A percentile compares a stretch with the other conserved stretches of the same genome.
phyloP scores from a whole-genome alignment of 2,797 vertebrate genomes.

The Sebastes kiyomatsui region DNA sequence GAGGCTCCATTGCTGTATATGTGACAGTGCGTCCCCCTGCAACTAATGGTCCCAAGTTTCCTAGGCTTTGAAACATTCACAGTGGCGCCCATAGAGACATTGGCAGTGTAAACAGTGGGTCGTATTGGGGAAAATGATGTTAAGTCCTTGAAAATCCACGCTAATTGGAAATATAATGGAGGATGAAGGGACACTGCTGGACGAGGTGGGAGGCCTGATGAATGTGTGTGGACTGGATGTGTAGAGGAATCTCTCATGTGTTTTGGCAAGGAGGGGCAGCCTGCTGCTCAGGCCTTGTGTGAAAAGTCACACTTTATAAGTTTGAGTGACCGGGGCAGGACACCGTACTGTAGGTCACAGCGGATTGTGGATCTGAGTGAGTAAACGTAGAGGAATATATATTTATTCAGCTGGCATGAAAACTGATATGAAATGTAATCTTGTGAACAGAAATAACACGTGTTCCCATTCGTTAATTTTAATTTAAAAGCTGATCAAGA shows the following conservation, averaged over 20 bases:
- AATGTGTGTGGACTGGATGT: slow-evolving; percentile 57
- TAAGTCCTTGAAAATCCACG: slow-evolving; percentile 66
- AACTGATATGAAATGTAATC: background rate
- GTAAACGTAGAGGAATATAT: background rate
- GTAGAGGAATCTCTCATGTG: slow-evolving; percentile 47
- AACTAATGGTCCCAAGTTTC: slow-evolving; percentile 47
- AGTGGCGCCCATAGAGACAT: slow-evolving; percentile 46
- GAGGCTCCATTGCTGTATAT: slow-evolving; percentile 19
- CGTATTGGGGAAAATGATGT: slow-evolving; percentile 46
- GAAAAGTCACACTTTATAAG: slow-evolving; percentile 54
- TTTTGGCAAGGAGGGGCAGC: slow-evolving; percentile 44
- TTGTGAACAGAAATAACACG: background rate
- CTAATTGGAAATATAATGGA: slow-evolving; percentile 78
- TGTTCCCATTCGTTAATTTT: background rate
- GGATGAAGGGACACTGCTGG: slow-evolving; percentile 73
- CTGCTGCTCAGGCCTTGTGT: slow-evolving; percentile 35
- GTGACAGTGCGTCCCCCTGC: slow-evolving; percentile 16
- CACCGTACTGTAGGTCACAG: slow-evolving; percentile 5
- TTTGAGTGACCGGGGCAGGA: slow-evolving; percentile 22
- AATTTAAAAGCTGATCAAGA: background rate
- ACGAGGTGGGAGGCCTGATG: slow-evolving; percentile 63
- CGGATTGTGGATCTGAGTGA: background rate
- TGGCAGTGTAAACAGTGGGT: slow-evolving; percentile 56
- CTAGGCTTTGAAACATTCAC: slow-evolving; percentile 22
- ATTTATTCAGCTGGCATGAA: slow-evolving; percentile 15